A percentile compares a stretch with the other conserved stretches of the same genome.
These are phyloP conservation scores for Anabas testudineus DNA, from an alignment of 2,797 vertebrate species.

Conservation along the genomic window DNA sequence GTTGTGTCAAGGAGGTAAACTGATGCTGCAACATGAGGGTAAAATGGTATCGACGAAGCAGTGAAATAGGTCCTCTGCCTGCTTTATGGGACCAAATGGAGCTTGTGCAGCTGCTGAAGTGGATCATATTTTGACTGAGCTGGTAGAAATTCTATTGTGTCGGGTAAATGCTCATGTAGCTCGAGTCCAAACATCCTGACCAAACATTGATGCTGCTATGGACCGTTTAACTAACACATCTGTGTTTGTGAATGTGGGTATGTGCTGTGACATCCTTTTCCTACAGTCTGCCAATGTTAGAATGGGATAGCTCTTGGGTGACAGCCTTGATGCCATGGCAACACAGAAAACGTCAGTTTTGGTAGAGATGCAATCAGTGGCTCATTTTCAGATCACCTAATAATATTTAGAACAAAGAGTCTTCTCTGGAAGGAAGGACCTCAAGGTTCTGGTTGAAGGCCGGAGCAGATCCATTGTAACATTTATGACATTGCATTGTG, in stretches of 20 bases:
- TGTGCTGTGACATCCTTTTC: conserved; percentile 65
- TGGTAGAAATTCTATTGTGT: conserved; percentile 52
- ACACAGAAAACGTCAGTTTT: conserved; percentile 76
- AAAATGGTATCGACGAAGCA: conserved; percentile 61
- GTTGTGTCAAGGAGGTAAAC: conserved; percentile 63
- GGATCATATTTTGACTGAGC: conserved; percentile 65
- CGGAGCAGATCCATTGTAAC: conserved; percentile 20
- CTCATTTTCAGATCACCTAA: conserved; percentile 71
- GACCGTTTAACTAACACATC: conserved; percentile 55
- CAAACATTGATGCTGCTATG: conserved; percentile 57
- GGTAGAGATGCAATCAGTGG: conserved; percentile 67
- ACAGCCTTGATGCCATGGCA: conserved; percentile 82
- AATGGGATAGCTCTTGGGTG: conserved; percentile 75
- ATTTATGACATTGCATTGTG: conserved; percentile 31
- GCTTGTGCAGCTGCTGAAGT: conserved; percentile 58
- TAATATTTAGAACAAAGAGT: conserved; percentile 67
- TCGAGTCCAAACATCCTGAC: conserved; percentile 66
- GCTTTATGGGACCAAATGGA: conserved; percentile 66
- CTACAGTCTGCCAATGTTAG: conserved; percentile 69
- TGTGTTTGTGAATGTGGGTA: conserved; percentile 65
- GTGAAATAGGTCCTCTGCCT: conserved; percentile 60
- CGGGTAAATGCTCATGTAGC: conserved; percentile 51
- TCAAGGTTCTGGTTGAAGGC: conserved; percentile 33
- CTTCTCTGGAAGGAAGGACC: conserved; percentile 20
- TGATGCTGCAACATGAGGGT: conserved; percentile 57